Base-by-base conservation (phyloP, 2,888 invertebrate species). In the Phalangium opilio region DNA sequence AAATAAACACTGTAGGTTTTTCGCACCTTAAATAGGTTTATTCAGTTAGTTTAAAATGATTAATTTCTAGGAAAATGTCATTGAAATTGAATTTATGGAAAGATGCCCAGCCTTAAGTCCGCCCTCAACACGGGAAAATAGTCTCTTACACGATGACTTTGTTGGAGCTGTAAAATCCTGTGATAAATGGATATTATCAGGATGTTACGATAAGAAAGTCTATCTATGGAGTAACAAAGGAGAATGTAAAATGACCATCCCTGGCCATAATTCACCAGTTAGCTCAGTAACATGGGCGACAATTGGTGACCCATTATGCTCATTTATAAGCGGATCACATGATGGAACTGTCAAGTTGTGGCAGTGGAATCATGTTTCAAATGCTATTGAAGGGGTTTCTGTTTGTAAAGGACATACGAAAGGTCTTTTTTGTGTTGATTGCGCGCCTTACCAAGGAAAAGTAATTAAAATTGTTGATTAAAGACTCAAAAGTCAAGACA, bases 141-240 rank as follows among this genome's bases (percentile, higher is more conserved):
- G 87, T 63, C 71, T 96, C 55, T 74, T 86, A 64, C 93, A 95
- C 61, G 90, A 95, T 67, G 96, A 98, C 64, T 98, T 96, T 96
- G 89, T 96, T n/a, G 82, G 89, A 17, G 77, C 85, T 39, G 79
- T 91, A 1, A 78, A 81, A 58, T 73, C 77, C 36, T 69, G 72
- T 51, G 75, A 73, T 36, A 76, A 77, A 62, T 84, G 82, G 81
- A 52, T 50, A 83, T 93, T 51, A 65, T 93, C 40, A 81, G 93
- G 93, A 18, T 84, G 89, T 65, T 95, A 93, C 67, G 95, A 95
- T 64, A 83, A 85, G 64, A 84, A 87, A 45, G 69, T 93, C 38
- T 84, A 87, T 60, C 75, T 95, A 51, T 93, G 91, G 90, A 82
- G 80, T 11, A 75, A 74, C 3, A 81, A 81, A 65, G 90, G 91